Percentiles rank a stretch among this genome's conserved stretches.
These are phyloP conservation scores for Dunckerocampus dactyliophorus DNA, from an alignment of 2,113 vertebrate genomes.

Conservation along the genomic window DNA sequence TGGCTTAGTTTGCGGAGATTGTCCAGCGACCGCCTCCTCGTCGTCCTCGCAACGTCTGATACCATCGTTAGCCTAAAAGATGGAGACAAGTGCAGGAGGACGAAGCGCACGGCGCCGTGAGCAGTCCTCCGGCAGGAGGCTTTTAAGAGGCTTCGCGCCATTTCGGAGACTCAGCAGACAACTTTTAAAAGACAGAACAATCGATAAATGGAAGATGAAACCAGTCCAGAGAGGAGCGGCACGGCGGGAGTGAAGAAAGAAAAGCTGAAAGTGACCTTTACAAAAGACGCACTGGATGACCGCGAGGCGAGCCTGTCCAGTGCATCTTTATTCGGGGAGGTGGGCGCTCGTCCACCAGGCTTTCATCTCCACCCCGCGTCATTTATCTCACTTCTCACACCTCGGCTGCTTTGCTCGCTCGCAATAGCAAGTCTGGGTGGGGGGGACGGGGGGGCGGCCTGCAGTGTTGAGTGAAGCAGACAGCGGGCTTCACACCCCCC, in stretches of 20 bases:
- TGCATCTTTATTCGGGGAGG: slow-evolving; percentile 46
- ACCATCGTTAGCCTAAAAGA: too few relatives aligned
- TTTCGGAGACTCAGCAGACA: slow-evolving; percentile 32
- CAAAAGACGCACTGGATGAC: slow-evolving; percentile 32
- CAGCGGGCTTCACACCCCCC: slow-evolving; percentile 43
- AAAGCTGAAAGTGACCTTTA: slow-evolving; percentile 26
- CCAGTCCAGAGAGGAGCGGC: slow-evolving; percentile 23
- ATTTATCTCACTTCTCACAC: slow-evolving; percentile 61
- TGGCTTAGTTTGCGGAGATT: too few relatives aligned
- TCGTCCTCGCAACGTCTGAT: too few relatives aligned
- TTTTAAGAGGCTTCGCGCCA: slow-evolving; percentile 40
- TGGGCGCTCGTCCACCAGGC: slow-evolving; percentile 32
- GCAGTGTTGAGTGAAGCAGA: slow-evolving; percentile 45
- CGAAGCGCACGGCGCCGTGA: too few relatives aligned
- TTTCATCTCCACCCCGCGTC: slow-evolving; percentile 49
- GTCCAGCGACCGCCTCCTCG: too few relatives aligned
- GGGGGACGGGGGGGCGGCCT: slow-evolving; percentile 25
- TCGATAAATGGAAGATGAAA: slow-evolving; percentile 53
- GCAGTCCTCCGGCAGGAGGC: not conserved
- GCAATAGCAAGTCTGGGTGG: slow-evolving; percentile 37
- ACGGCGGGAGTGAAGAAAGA: slow-evolving; percentile 15
- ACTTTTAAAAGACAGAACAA: slow-evolving; percentile 44
- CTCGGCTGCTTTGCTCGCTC: slow-evolving; percentile 40
- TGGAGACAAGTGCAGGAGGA: too few relatives aligned
- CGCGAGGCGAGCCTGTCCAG: slow-evolving; percentile 33